Percentiles rank a stretch among this genome's conserved stretches.
These are phyloP conservation scores for Sparus aurata DNA, from an alignment of 2,797 vertebrate species.

Conservation along the genomic window DNA sequence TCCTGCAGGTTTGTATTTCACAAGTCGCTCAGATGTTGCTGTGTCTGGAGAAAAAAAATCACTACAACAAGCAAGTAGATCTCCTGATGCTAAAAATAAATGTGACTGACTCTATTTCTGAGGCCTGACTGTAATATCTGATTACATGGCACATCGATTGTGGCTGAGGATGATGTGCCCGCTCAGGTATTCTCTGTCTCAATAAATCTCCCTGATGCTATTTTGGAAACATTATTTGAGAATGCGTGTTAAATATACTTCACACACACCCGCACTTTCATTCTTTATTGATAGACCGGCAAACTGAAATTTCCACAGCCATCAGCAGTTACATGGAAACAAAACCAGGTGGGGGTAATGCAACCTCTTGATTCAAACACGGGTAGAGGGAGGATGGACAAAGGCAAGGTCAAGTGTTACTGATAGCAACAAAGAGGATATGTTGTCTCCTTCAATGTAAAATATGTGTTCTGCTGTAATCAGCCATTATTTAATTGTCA, in stretches of 20 bases:
- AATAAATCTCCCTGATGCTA: slow-evolving; percentile 81
- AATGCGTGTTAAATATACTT: slow-evolving; percentile 80
- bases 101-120: slow-evolving; percentile 79
- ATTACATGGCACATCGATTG: slow-evolving; percentile 85
- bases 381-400: slow-evolving; percentile 25
- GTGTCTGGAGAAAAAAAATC: slow-evolving; percentile 69
- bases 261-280: slow-evolving; percentile 55
- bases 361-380: slow-evolving; percentile 34
- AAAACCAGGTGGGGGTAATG: slow-evolving; percentile 48
- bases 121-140: slow-evolving; percentile 77
- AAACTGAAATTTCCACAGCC: slow-evolving; percentile 61
- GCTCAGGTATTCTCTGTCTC: slow-evolving; percentile 82
- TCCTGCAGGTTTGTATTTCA: slow-evolving; percentile 57
- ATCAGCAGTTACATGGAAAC: slow-evolving; percentile 62
- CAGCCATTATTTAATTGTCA: slow-evolving; percentile 13
- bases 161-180: slow-evolving; percentile 76
- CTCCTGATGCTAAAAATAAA: slow-evolving; percentile 82
- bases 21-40: slow-evolving; percentile 69
- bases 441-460: background rate
- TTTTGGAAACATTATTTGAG: slow-evolving; percentile 79
- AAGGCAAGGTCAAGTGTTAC: slow-evolving; percentile 68
- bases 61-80: slow-evolving; percentile 77
- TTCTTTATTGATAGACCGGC: slow-evolving; percentile 78
- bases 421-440: slow-evolving; percentile 4
- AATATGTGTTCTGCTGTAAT: background rate